phyloP scores from a whole-genome alignment of 2,888 invertebrate species.

The Apamea monoglypha region DNA sequence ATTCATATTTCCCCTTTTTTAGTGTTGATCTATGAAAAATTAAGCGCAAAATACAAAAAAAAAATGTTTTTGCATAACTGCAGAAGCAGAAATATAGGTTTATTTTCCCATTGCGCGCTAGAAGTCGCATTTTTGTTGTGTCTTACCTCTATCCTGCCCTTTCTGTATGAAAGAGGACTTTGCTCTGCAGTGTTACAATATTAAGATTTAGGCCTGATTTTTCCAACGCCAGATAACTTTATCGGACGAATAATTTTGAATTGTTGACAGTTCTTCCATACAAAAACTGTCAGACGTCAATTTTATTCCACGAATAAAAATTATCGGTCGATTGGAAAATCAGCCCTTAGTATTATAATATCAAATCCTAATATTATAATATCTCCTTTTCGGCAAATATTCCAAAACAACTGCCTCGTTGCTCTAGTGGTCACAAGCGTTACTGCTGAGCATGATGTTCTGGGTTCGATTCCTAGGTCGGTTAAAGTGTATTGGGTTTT shows the following conservation, averaged over 20 bases:
- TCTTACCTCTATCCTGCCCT: background rate
- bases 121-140: background rate
- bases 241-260: no score
- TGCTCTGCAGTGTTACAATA: background rate
- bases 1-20: slow-evolving; percentile 24
- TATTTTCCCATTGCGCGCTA: background rate
- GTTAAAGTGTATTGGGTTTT: no score
- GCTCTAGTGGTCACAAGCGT: no score
- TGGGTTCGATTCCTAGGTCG: no score
- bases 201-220: background rate
- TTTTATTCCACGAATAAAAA: no score
- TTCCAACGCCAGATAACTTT: no score
- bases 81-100: background rate
- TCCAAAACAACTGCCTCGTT: no score
- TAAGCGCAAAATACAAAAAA: background rate
- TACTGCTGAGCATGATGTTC: no score
- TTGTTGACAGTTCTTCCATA: no score
- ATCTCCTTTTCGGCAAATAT: background rate
- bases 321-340: no score
- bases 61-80: background rate
- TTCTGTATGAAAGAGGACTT: background rate
- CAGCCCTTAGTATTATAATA: no score
- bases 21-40: slow-evolving; percentile 27
- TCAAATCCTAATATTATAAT: background rate
- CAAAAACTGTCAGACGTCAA: no score